Conservation (phyloP, 2,888 invertebrate genomes). For the Cephus pulcher region DNA sequence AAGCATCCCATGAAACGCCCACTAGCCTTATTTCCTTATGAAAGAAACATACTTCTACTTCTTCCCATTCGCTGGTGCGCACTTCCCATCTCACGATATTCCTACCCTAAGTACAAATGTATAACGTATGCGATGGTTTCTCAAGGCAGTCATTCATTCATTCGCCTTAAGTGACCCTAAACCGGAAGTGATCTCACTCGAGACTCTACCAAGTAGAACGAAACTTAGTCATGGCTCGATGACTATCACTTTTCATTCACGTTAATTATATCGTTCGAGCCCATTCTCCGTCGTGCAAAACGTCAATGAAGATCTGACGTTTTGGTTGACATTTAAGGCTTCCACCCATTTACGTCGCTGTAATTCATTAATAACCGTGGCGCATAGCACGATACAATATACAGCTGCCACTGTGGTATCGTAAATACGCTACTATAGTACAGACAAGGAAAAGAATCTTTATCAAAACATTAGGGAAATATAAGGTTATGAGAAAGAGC, state of each 20-base stretch:
- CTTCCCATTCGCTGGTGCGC: background rate
- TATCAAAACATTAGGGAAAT: background rate
- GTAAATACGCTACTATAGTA: background rate
- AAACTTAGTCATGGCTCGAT: constrained; percentile 11
- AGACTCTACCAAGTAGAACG: constrained; percentile 9
- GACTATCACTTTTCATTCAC: constrained; percentile 16
- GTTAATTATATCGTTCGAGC: background rate
- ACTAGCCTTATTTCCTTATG: background rate
- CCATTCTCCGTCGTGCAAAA: background rate
- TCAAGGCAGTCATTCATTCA: constrained; percentile 11
- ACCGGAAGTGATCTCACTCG: constrained; percentile 23
- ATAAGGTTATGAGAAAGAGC: background rate
- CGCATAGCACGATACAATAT: background rate
- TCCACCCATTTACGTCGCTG: background rate
- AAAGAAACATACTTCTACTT: background rate
- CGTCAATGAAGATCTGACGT: background rate
- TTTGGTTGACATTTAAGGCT: background rate
- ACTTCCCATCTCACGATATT: background rate
- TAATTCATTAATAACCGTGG: background rate
- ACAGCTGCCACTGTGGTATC: background rate
- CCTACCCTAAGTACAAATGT: background rate
- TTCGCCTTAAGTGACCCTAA: constrained; percentile 18
- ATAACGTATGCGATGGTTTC: background rate
- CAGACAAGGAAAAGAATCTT: background rate
- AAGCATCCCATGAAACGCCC: background rate